Percentiles rank a stretch among this genome's conserved stretches.
phyloP scores from a whole-genome alignment of 2,113 vertebrate genomes.

The Chinchilla lanigera region DNA sequence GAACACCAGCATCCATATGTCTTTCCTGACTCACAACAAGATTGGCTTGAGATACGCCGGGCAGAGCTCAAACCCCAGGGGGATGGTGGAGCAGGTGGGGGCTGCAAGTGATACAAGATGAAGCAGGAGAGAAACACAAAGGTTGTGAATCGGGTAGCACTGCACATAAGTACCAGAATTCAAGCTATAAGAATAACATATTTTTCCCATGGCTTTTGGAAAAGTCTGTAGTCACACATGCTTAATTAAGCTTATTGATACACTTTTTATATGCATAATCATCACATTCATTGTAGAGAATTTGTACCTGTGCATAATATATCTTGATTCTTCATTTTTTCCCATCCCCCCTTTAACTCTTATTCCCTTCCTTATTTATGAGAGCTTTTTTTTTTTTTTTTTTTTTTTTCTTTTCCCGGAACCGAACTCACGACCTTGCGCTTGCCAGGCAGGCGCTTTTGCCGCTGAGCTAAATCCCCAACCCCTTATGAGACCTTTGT shows the following conservation, averaged over 20 bases:
- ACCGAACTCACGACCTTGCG: no score
- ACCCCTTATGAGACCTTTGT: background rate
- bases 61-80: background rate
- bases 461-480: no score
- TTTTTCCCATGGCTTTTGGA: background rate
- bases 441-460: no score
- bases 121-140: background rate
- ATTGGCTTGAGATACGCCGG: background rate
- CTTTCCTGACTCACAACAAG: background rate
- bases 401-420: no score
- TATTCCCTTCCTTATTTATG: background rate
- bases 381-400: no score
- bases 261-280: background rate
- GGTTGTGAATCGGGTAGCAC: background rate
- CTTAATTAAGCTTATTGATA: background rate
- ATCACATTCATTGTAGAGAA: background rate
- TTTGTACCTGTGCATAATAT: background rate
- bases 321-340: background rate
- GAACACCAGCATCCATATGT: background rate
- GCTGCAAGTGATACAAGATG: background rate
- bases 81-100: background rate
- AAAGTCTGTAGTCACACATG: fast-evolving
- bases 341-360: background rate
- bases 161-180: background rate
- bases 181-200: background rate